Evolutionary conservation across 2,888 invertebrate species (phyloP), one percentile per base, ranked within the genome.

Genomic region (Clivina fossor): DNA sequence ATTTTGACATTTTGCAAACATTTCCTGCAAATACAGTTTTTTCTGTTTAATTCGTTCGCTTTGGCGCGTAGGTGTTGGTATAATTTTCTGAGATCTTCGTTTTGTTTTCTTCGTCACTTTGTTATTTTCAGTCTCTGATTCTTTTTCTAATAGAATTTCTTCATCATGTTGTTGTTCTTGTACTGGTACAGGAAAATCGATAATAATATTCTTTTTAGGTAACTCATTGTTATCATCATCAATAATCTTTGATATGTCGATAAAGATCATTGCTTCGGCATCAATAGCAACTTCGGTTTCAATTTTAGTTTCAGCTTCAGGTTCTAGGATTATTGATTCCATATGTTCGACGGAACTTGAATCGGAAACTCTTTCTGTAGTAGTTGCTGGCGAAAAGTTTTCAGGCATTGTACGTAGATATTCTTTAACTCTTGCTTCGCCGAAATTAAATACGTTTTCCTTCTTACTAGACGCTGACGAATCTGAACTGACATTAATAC

Each of bases 361-460:
- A 59, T 62, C 60, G 15, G 64, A 65, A 9, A 56, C 59, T 37
- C 64, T 59, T 5, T 60, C 57, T 35, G 58, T 61, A 37, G 56
- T 57, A 9, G 63, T 56, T 11, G 48, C 47, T 7, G 65, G 61
- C n/a, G 64, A 63, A 33, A 58, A 50, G 30, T 57, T 59, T 35
- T 62, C 62, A 3, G 64, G 64, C 65, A 77, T 70, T 57, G 75
- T 76, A 19, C 75, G 71, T 51, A 78, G 66, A 65, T 78, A 78
- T 63, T 77, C 78, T 57, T 73, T 73, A 35, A 78, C 77, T 46
- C 76, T 69, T 19, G 73, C 71, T 61, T 77, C 76, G 11, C 75
- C 74, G 62, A 77, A 77, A 61, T 73, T 73, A 64, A 77, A 77
- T 35, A 76, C 73, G 48, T 64, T 69, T 56, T 66, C 67, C 60